Evolutionary conservation across 2,797 vertebrate species (phyloP).

Genomic region (Tapera naevia): DNA sequence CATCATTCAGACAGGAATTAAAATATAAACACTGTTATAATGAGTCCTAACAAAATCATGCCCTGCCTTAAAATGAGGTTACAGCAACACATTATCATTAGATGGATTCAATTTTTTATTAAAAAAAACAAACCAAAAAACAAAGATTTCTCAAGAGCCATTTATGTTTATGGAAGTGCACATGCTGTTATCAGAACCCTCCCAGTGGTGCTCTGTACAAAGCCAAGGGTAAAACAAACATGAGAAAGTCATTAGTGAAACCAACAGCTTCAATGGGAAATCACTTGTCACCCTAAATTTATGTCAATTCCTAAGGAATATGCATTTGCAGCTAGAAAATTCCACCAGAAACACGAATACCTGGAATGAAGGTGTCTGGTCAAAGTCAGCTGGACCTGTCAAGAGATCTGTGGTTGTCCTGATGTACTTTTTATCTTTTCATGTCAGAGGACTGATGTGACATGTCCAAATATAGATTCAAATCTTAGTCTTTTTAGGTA

Average conservation of each 20-base stretch:
- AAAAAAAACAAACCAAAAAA: background rate
- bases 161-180: background rate
- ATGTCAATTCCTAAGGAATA: background rate
- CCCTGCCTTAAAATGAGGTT: conserved; percentile 12
- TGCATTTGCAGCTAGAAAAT: background rate
- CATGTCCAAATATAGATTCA: background rate
- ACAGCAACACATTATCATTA: background rate
- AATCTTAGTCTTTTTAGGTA: background rate
- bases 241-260: background rate
- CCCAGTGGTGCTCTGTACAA: background rate
- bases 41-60: conserved; percentile 1
- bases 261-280: background rate
- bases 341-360: background rate
- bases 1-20: background rate
- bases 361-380: background rate
- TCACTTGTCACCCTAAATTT: background rate
- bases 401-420: no score
- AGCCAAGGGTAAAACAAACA: background rate
- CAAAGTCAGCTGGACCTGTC: no score
- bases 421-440: background rate
- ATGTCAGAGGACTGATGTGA: background rate
- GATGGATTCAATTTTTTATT: background rate
- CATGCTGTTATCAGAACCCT: background rate
- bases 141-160: background rate
- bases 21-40: conserved; percentile 36